A percentile compares a stretch with the other conserved stretches of the same genome.
Conservation (phyloP, 2,797 vertebrate genomes). For the Mastacembelus armatus region DNA sequence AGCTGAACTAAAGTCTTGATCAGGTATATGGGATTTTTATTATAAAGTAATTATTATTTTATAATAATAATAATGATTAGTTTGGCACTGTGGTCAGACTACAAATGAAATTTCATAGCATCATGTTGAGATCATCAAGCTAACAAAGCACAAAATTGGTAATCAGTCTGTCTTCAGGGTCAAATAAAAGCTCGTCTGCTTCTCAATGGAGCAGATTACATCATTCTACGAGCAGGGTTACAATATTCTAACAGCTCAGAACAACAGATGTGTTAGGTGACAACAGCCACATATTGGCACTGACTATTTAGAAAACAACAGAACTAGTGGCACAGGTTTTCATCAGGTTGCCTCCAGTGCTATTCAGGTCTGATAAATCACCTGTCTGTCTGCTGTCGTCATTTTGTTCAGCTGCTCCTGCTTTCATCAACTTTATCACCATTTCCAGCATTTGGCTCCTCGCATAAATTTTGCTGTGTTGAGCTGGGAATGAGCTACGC, state of each 20-base stretch:
- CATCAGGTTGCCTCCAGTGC: background rate
- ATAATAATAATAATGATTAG: too few relatives aligned
- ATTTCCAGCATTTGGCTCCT: slow-evolving; percentile 6
- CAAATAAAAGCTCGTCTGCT: too few relatives aligned
- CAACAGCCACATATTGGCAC: background rate
- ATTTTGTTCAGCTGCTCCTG: background rate
- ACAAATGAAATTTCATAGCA: background rate
- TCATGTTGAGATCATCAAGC: background rate
- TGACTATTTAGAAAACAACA: slow-evolving; percentile 18
- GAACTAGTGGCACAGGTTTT: slow-evolving; percentile 29
- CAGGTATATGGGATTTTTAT: too few relatives aligned
- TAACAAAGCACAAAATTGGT: background rate
- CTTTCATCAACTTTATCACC: background rate
- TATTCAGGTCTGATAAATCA: slow-evolving; percentile 14
- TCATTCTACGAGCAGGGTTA: background rate
- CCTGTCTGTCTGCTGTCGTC: slow-evolving; percentile 7
- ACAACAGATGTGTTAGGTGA: slow-evolving; percentile 15
- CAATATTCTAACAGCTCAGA: background rate
- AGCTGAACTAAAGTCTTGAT: too few relatives aligned
- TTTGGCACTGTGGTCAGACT: too few relatives aligned
- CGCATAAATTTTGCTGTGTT: slow-evolving; percentile 3
- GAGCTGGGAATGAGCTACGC: slow-evolving; percentile 29
- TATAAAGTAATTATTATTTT: too few relatives aligned
- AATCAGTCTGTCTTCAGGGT: too few relatives aligned
- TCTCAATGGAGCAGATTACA: background rate